Base-by-base conservation (phyloP, 1,140 invertebrate species). In the Heterodera schachtii region DNA sequence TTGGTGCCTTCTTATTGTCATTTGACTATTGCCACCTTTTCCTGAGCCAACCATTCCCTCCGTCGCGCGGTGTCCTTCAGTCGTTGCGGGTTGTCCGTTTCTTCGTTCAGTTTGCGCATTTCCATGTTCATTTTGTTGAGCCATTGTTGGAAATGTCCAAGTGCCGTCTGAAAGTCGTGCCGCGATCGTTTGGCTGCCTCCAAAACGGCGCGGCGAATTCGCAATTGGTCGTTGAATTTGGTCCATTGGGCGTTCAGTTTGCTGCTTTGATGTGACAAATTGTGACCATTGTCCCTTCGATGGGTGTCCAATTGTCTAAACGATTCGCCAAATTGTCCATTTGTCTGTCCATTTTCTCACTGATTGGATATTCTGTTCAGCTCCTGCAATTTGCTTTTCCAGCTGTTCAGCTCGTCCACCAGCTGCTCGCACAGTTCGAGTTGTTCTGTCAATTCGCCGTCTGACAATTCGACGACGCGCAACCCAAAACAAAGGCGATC, bases 171-270 rank as follows among this genome's bases (percentile, higher is more conserved):
- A 81, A 89, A 89, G 73, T 89, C 89, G 70, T 79, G 78, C 19
- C 88, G 79, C 3, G 87, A 87, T 3, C 86, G 78, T 41, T 89
- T 79, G 4, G 85, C 77, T 7, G 88, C 88, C 81, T 89, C 88
- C 2, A 89, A 49, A 7, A 90, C 81, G 21, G 81, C 79, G 16
- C 80, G 64, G 31, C 81, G 78, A 73, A 82, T 82, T 19, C 81
- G 79, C 46, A 82, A 46, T 70, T 52, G 57, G 75, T 89, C 87
- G 75, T 88, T 89, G 64, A 90, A 89, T 79, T 88, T 89, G 7
- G 87, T 85, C 88, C 88, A 89, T 31, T 81, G 78, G 64, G 85
- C 88, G 79, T 89, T 90, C 31, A 90, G 52, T 73, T 83, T 84
- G 73, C 84, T 86, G 4, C 85, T 82, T 52, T 82, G 60, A 81